phyloP scores from a whole-genome alignment of 2,797 vertebrate genomes.

The Chelidonichthys spinosus region DNA sequence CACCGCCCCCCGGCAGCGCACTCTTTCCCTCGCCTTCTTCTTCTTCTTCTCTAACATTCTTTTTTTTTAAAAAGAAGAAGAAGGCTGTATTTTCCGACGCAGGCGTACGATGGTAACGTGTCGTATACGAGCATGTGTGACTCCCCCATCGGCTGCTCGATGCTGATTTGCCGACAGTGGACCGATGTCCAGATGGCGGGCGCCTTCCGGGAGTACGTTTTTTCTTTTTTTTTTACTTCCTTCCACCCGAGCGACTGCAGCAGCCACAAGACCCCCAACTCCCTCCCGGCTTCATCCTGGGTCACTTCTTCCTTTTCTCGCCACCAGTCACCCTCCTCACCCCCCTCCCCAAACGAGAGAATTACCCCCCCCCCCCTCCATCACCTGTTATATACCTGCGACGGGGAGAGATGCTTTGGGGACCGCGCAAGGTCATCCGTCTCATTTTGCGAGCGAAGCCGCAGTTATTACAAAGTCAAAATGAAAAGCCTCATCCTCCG shows the following conservation, averaged over 20 bases:
- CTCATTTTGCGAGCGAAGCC: conserved; percentile 74
- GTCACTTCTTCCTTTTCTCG: background rate
- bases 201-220: conserved; percentile 54
- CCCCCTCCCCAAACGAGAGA: conserved; percentile 10
- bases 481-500: conserved; percentile 78
- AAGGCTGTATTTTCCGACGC: conserved; percentile 37
- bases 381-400: conserved; percentile 60
- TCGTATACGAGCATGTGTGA: conserved; percentile 13
- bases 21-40: conserved; percentile 63
- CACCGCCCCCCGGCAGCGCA: conserved; percentile 67
- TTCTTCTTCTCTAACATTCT: conserved; percentile 66
- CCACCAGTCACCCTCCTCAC: background rate
- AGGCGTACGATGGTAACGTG: conserved; percentile 27
- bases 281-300: conserved; percentile 28
- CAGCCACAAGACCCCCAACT: conserved; percentile 39
- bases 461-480: conserved; percentile 80
- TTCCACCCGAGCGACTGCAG: conserved; percentile 63
- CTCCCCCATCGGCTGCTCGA: conserved; percentile 40
- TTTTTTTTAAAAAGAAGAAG: conserved; percentile 62
- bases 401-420: conserved; percentile 57
- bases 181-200: conserved; percentile 70
- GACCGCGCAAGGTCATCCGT: conserved; percentile 77
- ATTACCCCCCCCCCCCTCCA: conserved; percentile 37
- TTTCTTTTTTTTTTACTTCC: conserved; percentile 51
- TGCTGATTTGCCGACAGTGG: conserved; percentile 65